phyloP scores from a whole-genome alignment of 2,797 vertebrate genomes.

The Myoxocephalus aenaeus region DNA sequence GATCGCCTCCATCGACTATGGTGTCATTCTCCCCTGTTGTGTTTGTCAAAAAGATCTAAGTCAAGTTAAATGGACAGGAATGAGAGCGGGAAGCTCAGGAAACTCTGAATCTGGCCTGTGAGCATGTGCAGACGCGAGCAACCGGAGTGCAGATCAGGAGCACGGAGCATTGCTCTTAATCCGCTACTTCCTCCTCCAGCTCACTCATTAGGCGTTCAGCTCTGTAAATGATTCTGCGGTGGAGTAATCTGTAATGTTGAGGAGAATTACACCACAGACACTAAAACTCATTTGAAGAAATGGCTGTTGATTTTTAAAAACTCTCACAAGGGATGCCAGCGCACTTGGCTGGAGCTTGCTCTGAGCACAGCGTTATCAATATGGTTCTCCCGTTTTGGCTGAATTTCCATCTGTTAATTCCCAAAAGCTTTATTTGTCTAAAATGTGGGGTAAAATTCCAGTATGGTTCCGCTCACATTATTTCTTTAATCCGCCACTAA shows the following conservation, averaged over 20 bases:
- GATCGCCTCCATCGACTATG: constrained; percentile 49
- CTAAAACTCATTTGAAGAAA: constrained; percentile 54
- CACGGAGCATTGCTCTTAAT: constrained; percentile 38
- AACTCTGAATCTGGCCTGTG: constrained; percentile 29
- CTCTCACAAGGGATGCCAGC: constrained; percentile 34
- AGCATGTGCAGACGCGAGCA: constrained; percentile 14
- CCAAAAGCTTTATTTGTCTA: constrained; percentile 23
- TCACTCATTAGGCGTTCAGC: constrained; percentile 41
- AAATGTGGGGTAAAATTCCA: constrained; percentile 4
- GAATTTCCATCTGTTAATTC: constrained; percentile 38
- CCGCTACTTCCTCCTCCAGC: constrained; percentile 33
- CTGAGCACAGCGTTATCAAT: constrained; percentile 31
- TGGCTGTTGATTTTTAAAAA: constrained; percentile 46
- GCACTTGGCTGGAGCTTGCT: constrained; percentile 31
- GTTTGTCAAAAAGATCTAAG: constrained; percentile 57
- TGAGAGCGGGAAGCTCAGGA: constrained; percentile 23
- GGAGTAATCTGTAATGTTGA: constrained; percentile 41
- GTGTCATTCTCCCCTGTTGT: constrained; percentile 35
- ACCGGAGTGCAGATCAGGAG: constrained; percentile 23
- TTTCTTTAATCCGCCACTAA: constrained; percentile 12
- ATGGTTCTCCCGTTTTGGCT: constrained; percentile 34
- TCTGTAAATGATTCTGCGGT: constrained; percentile 38
- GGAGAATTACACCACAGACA: constrained; percentile 36
- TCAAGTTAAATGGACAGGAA: constrained; percentile 19
- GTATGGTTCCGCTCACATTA: background rate